Conservation (phyloP, 2,113 vertebrate genomes). For the Lonchura striata region DNA sequence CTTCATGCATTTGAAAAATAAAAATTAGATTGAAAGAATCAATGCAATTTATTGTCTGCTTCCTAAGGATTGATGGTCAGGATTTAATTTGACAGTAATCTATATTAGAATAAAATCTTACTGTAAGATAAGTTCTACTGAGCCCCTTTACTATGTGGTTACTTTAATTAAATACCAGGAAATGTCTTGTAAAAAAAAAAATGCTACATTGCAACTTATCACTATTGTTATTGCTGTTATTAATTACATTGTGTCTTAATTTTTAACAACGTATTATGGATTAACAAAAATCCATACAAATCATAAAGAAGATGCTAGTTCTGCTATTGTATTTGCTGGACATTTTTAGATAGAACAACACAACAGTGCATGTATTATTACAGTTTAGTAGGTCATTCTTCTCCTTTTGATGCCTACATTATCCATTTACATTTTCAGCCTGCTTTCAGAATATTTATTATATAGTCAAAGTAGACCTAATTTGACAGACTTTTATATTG, state of each 20-base stretch:
- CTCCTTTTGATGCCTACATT: neutral
- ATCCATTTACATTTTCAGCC: neutral
- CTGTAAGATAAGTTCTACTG: neutral
- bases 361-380: neutral
- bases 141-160: neutral
- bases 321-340: neutral
- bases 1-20: neutral
- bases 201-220: neutral
- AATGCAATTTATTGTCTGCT: neutral
- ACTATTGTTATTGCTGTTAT: neutral
- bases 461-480: neutral
- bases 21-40: neutral
- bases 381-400: neutral
- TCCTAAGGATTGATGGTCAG: neutral
- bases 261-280: neutral
- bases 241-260: neutral
- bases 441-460: neutral
- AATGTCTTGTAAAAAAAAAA: neutral
- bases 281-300: neutral
- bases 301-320: neutral
- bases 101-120: neutral
- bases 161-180: neutral
- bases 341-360: neutral
- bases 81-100: neutral
- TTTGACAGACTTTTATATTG: neutral